Evolutionary conservation across 2,888 invertebrate genomes (phyloP).

Genomic region (Camponotus fellah): DNA sequence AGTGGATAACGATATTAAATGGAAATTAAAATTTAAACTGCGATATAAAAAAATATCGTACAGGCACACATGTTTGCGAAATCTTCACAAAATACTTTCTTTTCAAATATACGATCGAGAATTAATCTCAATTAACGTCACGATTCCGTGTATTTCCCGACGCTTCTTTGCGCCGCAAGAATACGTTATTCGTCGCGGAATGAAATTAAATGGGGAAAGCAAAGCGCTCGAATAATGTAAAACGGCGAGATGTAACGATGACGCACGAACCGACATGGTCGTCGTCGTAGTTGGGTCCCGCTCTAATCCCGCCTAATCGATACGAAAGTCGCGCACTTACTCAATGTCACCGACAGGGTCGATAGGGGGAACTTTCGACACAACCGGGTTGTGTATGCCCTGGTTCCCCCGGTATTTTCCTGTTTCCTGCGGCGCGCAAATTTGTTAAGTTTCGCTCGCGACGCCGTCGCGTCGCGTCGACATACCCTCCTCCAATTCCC

Average conservation of each 20-base stretch:
- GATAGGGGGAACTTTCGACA: constrained; percentile 74
- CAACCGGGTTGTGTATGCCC: constrained; percentile 47
- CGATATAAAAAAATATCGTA: background rate
- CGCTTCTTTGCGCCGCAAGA: background rate
- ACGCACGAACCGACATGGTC: constrained; percentile 5
- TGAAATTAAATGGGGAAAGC: constrained; percentile 7
- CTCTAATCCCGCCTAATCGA: constrained; percentile 77
- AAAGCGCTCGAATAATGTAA: background rate
- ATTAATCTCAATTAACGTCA: constrained; percentile 19
- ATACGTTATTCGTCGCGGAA: background rate
- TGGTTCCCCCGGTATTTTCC: constrained; percentile 48
- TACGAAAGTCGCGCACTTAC: constrained; percentile 74
- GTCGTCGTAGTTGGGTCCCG: constrained; percentile 30
- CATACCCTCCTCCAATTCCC: constrained; percentile 28
- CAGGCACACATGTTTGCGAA: background rate
- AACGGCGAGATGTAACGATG: constrained; percentile 28
- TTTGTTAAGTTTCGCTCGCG: constrained; percentile 73
- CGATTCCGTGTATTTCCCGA: background rate
- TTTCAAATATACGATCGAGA: background rate
- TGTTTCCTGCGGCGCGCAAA: constrained; percentile 72
- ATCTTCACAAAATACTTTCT: background rate
- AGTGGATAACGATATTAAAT: too few relatives aligned
- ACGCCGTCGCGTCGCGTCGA: constrained; percentile 46
- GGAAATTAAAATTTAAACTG: background rate
- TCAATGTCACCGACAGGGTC: constrained; percentile 76